Evolutionary conservation across 1,140 invertebrate genomes (phyloP), one percentile per base, ranked within the genome.

Genomic region (Hirudo medicinalis): DNA sequence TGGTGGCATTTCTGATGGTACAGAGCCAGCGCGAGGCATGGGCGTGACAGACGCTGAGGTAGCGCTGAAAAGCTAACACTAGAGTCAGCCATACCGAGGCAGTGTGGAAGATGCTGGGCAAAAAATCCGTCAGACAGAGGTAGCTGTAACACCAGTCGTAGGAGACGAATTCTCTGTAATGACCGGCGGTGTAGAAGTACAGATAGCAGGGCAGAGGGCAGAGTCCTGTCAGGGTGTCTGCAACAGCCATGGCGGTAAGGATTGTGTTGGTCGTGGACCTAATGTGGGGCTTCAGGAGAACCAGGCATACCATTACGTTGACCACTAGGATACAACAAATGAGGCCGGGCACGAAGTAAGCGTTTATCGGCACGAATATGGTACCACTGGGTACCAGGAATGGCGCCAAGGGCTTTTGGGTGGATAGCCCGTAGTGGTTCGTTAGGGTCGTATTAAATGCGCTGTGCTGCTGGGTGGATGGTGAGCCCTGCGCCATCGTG

Each of bases 71-170:
- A 36, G 32, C 36, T 17, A 71, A 20, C 13, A 22, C 70, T 8
- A 71, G 32, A 11, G 70, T 71, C 70, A 71, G n/a, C 70, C 70
- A 71, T 2, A 71, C 32, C 9, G 70, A 71, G 2, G 70, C 32
- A 15, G 70, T 71, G 22, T 71, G 70, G 53, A 53, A 54, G n/a
- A 71, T 29, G 40, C 57, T 63, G 3, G 57, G 57, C 4, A 63
- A 15, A n/a, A 63, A 63, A n/a, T 63, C 57, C 8, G 29, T 63
- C 11, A 63, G 57, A 32, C 57, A 63, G 57, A 63, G 19, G 57
- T 63, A 63, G 11, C 22, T 15, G 57, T 63, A 63, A 32, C 57
- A 63, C 57, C 57, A 63, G 15, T 63, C 57, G 57, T 63, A 63
- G 29, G 57, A 32, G 57, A 63, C 57, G 22, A 22, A 63, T 6